Percentiles rank a stretch among this genome's conserved stretches.
phyloP scores from a whole-genome alignment of 2,888 invertebrate species.

The Netelia inedita region DNA sequence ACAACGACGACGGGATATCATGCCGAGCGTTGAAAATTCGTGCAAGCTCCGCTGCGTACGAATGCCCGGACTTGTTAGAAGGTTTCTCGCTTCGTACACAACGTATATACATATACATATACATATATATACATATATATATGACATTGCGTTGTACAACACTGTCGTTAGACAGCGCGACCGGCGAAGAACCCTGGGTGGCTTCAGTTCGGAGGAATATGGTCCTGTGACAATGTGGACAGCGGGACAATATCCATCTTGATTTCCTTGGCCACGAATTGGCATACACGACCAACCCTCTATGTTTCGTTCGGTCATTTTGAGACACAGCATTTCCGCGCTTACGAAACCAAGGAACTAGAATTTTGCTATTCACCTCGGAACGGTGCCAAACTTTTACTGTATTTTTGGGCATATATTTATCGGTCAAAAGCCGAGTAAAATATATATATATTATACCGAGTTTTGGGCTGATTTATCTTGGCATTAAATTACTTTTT shows the following conservation, averaged over 20 bases:
- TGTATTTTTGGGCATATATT: not conserved
- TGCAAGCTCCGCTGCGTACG: conserved; percentile 37
- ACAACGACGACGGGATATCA: conserved; percentile 23
- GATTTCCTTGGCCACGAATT: conserved; percentile 10
- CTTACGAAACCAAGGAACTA: not conserved
- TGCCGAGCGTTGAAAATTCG: conserved; percentile 27
- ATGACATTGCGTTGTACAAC: not conserved
- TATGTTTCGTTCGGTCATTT: not conserved
- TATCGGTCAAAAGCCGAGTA: too few relatives aligned
- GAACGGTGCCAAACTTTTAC: not conserved
- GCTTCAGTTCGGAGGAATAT: not conserved
- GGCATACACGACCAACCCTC: too few relatives aligned
- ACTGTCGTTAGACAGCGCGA: not conserved
- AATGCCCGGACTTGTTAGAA: conserved; percentile 28
- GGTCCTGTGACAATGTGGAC: not conserved
- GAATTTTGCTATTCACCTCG: not conserved
- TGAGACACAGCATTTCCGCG: not conserved
- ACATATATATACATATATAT: not conserved
- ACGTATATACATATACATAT: too few relatives aligned
- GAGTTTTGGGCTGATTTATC: too few relatives aligned
- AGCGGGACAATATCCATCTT: not conserved
- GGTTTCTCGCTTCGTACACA: not conserved
- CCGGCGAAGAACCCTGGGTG: not conserved
- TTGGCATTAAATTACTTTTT: too few relatives aligned
- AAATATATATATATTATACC: too few relatives aligned